Evolutionary conservation across 1,140 invertebrate species (phyloP), one percentile per base, ranked within the genome.

Genomic region (Maconellicoccus hirsutus): DNA sequence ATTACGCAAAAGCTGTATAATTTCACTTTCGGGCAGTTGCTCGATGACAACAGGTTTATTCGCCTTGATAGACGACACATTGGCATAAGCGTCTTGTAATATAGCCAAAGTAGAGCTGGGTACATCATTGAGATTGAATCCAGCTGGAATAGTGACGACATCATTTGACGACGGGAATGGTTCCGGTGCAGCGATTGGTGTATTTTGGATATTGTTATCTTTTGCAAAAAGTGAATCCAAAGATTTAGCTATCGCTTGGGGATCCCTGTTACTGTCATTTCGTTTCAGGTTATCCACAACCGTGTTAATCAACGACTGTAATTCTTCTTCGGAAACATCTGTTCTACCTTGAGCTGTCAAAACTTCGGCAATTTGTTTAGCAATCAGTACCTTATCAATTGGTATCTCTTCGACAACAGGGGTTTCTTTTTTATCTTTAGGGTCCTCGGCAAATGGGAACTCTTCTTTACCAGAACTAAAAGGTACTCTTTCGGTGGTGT

Each of bases 341-440:
- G 87, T 88, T 78, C 87, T 86, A 39, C 90, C 90, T 79, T 91
- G 88, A 7, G 85, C 82, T 0, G 91, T 79, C 39, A 93, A 78
- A 8, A 88, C 89, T 25, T 84, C 85, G 0, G 91, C 88, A 75
- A 92, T 86, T 78, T 91, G 88, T 76, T 86, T 83, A 12, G 89
- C 88, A 73, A 92, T 89, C 52, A 86, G 85, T 1, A 84, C 83
- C 77, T 88, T 88, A 75, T 89, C 86, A 25, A 90, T 83, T 0
- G 82, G 81, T 12, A 87, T 87, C 33, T 88, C 82, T 69, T 86
- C 87, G n/a, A 88, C 85, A 71, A 79, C 80, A 0, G 85, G 80
- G 0, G 83, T 22, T 25, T 66, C 25, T 16, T 8, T 10, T 3
- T 2, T 8, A 14, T 66, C 61, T 59, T n/a, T 3, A 7, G 52